Evolutionary conservation across 1,140 invertebrate genomes (phyloP).

Genomic region (Aphidius ervi): DNA sequence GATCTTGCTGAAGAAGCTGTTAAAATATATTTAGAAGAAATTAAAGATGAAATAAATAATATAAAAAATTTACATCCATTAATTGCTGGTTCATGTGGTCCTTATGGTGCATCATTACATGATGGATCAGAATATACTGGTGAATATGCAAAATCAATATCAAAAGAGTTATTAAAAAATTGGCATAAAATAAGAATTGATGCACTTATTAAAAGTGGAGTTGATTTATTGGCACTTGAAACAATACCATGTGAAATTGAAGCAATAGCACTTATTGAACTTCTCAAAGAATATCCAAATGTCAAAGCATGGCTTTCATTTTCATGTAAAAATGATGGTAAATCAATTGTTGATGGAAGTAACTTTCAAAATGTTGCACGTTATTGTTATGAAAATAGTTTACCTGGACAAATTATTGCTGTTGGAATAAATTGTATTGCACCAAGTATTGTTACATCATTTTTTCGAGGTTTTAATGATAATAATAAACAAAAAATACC

Average conservation of each 20-base stretch:
- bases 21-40: constrained; percentile 56
- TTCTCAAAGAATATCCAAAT: constrained; percentile 67
- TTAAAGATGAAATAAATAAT: constrained; percentile 26
- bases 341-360: constrained; percentile 70
- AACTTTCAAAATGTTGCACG: constrained; percentile 61
- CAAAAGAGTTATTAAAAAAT: constrained; percentile 63
- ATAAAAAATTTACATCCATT: constrained; percentile 51
- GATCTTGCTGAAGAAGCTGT: constrained; percentile 65
- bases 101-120: constrained; percentile 83
- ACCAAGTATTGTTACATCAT: constrained; percentile 56
- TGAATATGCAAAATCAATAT: constrained; percentile 69
- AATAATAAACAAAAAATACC: constrained; percentile 42
- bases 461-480: constrained; percentile 56
- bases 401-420: constrained; percentile 65
- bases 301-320: constrained; percentile 81
- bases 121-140: constrained; percentile 92
- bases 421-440: constrained; percentile 86
- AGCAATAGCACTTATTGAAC: constrained; percentile 72
- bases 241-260: constrained; percentile 82
- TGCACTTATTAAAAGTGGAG: constrained; percentile 70
- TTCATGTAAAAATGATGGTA: constrained; percentile 69
- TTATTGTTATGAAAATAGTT: constrained; percentile 59
- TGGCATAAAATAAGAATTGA: constrained; percentile 79
- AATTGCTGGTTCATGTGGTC: constrained; percentile 83
- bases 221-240: constrained; percentile 82